phyloP scores from a whole-genome alignment of 2,113 vertebrate species.

The Odobenus rosmarus region DNA sequence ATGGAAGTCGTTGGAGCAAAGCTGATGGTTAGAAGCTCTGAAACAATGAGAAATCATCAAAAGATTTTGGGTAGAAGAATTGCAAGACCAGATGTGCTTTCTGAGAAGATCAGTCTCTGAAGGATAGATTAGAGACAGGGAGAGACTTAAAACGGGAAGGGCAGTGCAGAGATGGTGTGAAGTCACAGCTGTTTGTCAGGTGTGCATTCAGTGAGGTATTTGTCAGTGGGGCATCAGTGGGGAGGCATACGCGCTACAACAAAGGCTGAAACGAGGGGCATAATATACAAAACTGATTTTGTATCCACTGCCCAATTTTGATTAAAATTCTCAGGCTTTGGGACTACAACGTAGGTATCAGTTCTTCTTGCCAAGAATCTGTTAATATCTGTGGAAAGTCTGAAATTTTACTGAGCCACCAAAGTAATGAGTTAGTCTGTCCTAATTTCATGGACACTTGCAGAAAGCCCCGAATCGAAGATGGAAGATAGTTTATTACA shows the following conservation, averaged over 20 bases:
- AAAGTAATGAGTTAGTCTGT: background rate
- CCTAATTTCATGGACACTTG: background rate
- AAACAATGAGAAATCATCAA: background rate
- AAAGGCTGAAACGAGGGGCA: background rate
- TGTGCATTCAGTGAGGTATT: background rate
- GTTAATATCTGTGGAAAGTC: background rate
- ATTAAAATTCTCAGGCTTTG: background rate
- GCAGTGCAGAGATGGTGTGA: background rate
- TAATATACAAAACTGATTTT: background rate
- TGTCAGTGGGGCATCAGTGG: background rate
- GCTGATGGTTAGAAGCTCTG: background rate
- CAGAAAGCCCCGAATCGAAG: background rate
- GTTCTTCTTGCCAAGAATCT: background rate
- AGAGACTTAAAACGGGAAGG: background rate
- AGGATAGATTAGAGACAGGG: background rate
- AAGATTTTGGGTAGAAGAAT: background rate
- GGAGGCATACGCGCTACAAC: background rate
- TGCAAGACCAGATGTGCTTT: background rate
- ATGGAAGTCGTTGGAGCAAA: background rate
- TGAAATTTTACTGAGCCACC: background rate
- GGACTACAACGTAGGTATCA: background rate
- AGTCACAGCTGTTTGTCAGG: background rate
- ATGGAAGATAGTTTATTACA: background rate
- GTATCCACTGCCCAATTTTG: background rate
- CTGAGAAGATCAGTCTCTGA: background rate